Percentiles rank a stretch among this genome's conserved stretches.
Conservation (phyloP, 1,140 invertebrate species). For the Scaptomyza montana region DNA sequence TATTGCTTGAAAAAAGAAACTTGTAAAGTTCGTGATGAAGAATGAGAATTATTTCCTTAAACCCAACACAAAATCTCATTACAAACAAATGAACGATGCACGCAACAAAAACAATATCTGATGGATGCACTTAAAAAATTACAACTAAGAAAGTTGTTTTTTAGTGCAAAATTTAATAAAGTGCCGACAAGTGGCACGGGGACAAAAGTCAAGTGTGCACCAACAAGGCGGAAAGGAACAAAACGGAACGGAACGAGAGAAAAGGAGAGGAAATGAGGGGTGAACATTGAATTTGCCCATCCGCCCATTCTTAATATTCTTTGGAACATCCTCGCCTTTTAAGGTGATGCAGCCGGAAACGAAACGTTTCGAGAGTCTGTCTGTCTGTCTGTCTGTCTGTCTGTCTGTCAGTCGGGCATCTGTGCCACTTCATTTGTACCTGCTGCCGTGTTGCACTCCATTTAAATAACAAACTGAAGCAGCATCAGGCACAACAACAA, state of each 20-base stretch:
- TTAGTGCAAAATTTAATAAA: conserved; percentile 62
- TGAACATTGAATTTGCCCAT: background rate
- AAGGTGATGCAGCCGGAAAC: conserved; percentile 22
- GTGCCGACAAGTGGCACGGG: background rate
- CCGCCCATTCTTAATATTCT: background rate
- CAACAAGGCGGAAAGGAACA: background rate
- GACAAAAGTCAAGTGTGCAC: background rate
- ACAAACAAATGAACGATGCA: background rate
- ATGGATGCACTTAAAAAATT: conserved; percentile 4
- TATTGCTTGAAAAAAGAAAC: too few species aligned
- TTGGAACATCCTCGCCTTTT: background rate
- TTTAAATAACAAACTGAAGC: conserved; percentile 13
- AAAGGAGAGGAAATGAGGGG: background rate
- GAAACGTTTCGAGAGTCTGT: conserved; percentile 24
- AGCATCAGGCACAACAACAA: conserved; percentile 16
- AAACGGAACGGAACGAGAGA: too few species aligned
- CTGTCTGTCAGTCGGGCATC: conserved; percentile 30
- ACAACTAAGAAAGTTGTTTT: conserved; percentile 47
- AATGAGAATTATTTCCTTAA: too few species aligned
- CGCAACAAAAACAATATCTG: too few species aligned
- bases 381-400: conserved; percentile 41
- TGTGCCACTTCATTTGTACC: conserved; percentile 63
- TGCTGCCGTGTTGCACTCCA: conserved; percentile 5
- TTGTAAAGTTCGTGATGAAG: too few species aligned
- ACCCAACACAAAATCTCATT: background rate